phyloP scores from a whole-genome alignment of 2,113 vertebrate species.

The Aldabrachelys gigantea region DNA sequence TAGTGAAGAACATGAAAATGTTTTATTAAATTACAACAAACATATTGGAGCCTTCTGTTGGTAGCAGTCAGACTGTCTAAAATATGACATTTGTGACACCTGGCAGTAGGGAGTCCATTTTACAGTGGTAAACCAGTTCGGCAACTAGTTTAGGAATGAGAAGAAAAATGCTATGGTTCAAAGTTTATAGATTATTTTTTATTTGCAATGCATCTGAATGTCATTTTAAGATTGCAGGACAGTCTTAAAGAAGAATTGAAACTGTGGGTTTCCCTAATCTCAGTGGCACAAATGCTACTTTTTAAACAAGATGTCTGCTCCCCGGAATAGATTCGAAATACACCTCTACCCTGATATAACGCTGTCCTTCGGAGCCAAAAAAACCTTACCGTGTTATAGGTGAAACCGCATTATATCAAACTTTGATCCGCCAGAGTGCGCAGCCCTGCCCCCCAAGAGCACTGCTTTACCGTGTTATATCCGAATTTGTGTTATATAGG shows the following conservation, averaged over 20 bases:
- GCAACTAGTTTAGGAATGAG: constrained; percentile 33
- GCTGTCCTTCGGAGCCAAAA: no score
- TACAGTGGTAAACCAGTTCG: constrained; percentile 32
- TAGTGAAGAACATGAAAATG: constrained; percentile 7
- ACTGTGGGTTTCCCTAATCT: constrained; percentile 9
- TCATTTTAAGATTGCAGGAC: constrained; percentile 10
- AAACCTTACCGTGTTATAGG: no score
- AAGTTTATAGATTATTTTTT: constrained; percentile 9
- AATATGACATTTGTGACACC: not conserved
- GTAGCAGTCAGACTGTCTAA: not conserved
- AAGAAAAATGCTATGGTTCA: constrained; percentile 39
- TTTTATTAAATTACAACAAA: constrained; percentile 22
- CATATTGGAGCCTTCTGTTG: constrained; percentile 4
- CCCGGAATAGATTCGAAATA: constrained; percentile 7
- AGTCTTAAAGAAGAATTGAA: constrained; percentile 37
- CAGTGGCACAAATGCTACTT: constrained; percentile 7
- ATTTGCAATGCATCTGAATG: constrained; percentile 8
- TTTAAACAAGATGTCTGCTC: constrained; percentile 33
- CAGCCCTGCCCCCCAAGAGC: no score
- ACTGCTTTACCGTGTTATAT: no score
- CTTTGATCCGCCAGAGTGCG: no score
- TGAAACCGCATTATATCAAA: no score
- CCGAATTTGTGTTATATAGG: no score
- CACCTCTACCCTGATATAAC: no score
- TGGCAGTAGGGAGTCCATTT: constrained; percentile 13